These are phyloP conservation scores for Phyllostomus discolor DNA, from an alignment of 2,113 vertebrate genomes.

Conservation along the genomic window DNA sequence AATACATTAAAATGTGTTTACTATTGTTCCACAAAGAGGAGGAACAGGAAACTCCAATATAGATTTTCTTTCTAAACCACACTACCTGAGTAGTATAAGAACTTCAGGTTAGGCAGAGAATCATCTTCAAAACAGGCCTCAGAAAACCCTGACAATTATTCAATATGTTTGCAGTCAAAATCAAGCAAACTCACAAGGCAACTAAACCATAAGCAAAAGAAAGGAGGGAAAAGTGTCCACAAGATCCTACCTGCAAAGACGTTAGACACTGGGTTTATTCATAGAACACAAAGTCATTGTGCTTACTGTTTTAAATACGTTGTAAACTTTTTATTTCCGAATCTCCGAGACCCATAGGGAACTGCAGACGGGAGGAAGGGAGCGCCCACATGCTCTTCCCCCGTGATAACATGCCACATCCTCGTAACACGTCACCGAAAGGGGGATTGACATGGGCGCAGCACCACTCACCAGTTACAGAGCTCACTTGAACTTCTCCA, in stretches of 20 bases:
- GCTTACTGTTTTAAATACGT: neutral
- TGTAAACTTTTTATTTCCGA: neutral
- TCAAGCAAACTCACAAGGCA: neutral
- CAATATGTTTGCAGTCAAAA: neutral
- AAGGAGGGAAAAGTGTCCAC: neutral
- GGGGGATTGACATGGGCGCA: neutral
- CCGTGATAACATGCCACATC: neutral
- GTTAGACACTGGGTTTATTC: neutral
- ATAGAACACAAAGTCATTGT: neutral
- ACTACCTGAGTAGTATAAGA: neutral
- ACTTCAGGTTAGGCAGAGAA: neutral
- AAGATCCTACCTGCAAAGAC: neutral
- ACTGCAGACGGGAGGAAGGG: neutral
- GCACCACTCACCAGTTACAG: neutral
- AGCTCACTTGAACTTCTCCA: neutral
- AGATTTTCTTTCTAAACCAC: neutral
- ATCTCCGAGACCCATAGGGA: neutral
- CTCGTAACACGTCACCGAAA: neutral
- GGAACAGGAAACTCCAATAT: neutral
- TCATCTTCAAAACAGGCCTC: neutral
- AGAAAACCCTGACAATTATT: neutral
- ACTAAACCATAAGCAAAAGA: neutral
- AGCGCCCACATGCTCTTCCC: rapidly evolving
- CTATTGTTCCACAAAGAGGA: neutral
- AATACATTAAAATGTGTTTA: neutral